A percentile compares a stretch with the other conserved stretches of the same genome.
Conservation (phyloP, 2,888 invertebrate species). For the Smittia aterrima region DNA sequence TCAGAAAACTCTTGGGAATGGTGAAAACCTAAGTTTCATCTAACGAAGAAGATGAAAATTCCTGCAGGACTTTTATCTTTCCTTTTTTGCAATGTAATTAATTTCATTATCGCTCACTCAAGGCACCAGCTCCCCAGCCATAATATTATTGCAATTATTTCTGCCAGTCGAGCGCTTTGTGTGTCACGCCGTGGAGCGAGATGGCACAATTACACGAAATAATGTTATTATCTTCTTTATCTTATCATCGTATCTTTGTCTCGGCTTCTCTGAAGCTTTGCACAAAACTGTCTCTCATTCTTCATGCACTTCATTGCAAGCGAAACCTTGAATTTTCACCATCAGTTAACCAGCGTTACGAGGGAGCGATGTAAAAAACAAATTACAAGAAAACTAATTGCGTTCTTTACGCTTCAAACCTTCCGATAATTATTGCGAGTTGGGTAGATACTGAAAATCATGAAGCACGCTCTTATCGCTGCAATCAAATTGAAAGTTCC, state of each 20-base stretch:
- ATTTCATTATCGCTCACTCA: constrained; percentile 37
- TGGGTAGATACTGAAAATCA: background rate
- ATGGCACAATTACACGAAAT: constrained; percentile 39
- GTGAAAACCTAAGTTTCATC: no score
- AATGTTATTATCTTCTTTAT: constrained; percentile 38
- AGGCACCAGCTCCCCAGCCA: background rate
- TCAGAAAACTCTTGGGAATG: no score
- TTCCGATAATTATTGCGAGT: constrained; percentile 22
- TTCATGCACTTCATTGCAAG: background rate
- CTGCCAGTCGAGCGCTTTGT: constrained; percentile 20
- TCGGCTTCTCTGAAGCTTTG: background rate
- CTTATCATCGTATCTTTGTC: constrained; percentile 16
- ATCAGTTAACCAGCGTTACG: background rate
- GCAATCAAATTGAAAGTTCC: no score
- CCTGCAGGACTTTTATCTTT: background rate
- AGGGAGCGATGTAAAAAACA: background rate
- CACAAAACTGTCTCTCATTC: background rate
- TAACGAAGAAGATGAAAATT: no score
- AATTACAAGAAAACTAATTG: constrained; percentile 31
- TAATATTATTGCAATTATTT: constrained; percentile 19
- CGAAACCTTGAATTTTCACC: constrained; percentile 1
- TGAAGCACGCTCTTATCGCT: background rate
- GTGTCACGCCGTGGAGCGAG: constrained; percentile 26
- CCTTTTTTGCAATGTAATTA: constrained; percentile 21
- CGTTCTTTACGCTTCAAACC: constrained; percentile 35